Percentiles rank a stretch among this genome's conserved stretches.
phyloP scores from a whole-genome alignment of 64 coral and sea anemone genomes.

The Hydrozoanthus tunicans region DNA sequence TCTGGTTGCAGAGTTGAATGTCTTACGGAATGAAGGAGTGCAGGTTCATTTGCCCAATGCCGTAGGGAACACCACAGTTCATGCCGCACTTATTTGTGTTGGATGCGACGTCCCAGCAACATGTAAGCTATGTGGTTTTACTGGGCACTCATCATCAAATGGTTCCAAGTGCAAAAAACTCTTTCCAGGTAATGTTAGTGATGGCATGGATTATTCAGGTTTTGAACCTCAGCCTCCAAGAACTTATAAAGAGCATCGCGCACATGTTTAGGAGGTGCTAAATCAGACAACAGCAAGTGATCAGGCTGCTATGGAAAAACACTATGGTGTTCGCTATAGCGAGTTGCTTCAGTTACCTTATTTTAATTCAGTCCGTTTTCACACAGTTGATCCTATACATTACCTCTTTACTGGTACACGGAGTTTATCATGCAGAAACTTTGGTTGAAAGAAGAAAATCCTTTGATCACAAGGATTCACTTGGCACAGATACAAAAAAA shows the following conservation, averaged over 20 bases:
- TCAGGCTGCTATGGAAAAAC: constrained; percentile 22
- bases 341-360: constrained; percentile 42
- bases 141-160: not conserved
- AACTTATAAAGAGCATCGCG: constrained; percentile 54
- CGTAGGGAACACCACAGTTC: constrained; percentile 18
- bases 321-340: constrained; percentile 20
- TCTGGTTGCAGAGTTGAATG: constrained; percentile 66
- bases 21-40: constrained; percentile 54
- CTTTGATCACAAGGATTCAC: constrained; percentile 53
- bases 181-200: constrained; percentile 49
- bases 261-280: constrained; percentile 61
- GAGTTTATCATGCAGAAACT: constrained; percentile 67
- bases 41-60: not conserved
- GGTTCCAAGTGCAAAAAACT: constrained; percentile 65
- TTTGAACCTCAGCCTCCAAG: constrained; percentile 63
- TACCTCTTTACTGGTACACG: constrained; percentile 61
- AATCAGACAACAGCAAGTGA: constrained; percentile 66
- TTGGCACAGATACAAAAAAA: constrained; percentile 60
- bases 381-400: constrained; percentile 43
- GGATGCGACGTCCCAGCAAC: constrained; percentile 30
- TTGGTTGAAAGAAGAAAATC: constrained; percentile 59
- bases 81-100: constrained; percentile 65
- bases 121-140: constrained; percentile 27
- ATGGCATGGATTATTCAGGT: constrained; percentile 68
- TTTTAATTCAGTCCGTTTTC: constrained; percentile 31